Base-by-base conservation (phyloP, 2,888 invertebrate genomes). In the Drosophila nr. fundita region DNA sequence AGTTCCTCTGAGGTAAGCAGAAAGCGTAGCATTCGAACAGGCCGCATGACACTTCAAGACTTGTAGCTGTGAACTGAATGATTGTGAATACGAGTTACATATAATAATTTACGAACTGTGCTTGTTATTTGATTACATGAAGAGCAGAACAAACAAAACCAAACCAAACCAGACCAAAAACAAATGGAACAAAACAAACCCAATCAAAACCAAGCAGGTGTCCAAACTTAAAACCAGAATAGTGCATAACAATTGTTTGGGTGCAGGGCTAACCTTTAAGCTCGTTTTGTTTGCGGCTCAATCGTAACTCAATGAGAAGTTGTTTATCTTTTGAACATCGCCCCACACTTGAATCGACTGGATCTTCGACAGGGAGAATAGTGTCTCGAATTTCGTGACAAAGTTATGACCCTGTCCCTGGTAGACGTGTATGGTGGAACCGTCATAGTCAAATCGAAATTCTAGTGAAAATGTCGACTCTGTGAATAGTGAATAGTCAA, bases 321-420 rank as follows among this genome's bases (percentile, higher is more conserved):
- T 86, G 36, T 87, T 85, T 38, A 93, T 84, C 82, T 91, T 92
- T 70, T 91, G 77, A 29, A 93, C 90, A 86, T 93, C 93, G 59
- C 92, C 93, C 92, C 93, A 93, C 50, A 93, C 89, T 80, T 93
- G 93, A 32, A 93, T 73, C 50, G 91, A 87, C 73, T 90, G 75
- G 38, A 93, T 93, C 21, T 90, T 82, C 50, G 87, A 76, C 18
- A 93, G 83, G 60, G 89, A 81, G 49, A 87, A 89, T 36, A 86
- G 71, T 30, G 90, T 86, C 64, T 87, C 87, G 71, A 81, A 93
- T 60, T 75, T 65, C 61, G 89, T 87, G 38, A 92, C 68, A 68
- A 80, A 87, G 67, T 87, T 81, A 82, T 91, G 80, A 54, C 87
- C 88, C 80, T 91, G 62, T 68, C 84, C 87, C 77, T 89, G 83